Conservation (phyloP, 2,888 invertebrate species). For the Cheilosia urbana region DNA sequence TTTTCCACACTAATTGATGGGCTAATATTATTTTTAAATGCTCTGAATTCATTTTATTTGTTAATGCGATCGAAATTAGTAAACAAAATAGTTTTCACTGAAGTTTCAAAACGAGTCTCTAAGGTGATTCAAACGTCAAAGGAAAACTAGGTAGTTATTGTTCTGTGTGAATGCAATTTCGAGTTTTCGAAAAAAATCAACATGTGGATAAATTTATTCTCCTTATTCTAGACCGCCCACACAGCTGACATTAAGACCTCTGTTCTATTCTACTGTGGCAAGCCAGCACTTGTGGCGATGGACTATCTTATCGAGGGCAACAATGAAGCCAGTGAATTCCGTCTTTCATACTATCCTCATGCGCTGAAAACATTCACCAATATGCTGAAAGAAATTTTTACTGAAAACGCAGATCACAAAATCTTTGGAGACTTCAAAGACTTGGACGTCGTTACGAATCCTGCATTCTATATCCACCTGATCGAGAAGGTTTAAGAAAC, state of each 20-base stretch:
- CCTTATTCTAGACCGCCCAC: conserved; percentile 88
- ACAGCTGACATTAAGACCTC: conserved; percentile 94
- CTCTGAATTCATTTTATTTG: too few species aligned
- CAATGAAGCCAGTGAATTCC: conserved; percentile 88
- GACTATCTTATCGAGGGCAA: conserved; percentile 91
- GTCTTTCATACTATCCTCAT: conserved; percentile 95
- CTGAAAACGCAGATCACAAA: conserved; percentile 86
- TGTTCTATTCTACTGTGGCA: conserved; percentile 91
- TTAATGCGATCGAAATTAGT: too few species aligned
- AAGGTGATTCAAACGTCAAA: too few species aligned
- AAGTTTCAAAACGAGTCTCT: too few species aligned
- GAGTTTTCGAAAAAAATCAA: too few species aligned
- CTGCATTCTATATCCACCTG: conserved; percentile 94
- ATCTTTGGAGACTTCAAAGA: conserved; percentile 93
- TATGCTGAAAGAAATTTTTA: conserved; percentile 90
- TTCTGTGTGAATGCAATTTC: too few species aligned
- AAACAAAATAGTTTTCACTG: too few species aligned
- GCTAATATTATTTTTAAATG: too few species aligned
- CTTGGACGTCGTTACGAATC: conserved; percentile 86
- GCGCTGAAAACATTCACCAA: conserved; percentile 88
- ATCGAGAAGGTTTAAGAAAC: conserved; percentile 86
- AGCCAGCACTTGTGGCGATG: conserved; percentile 90
- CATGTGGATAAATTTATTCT: background rate
- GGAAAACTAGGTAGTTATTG: too few species aligned
- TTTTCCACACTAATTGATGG: too few species aligned